Conservation (phyloP, 2,113 vertebrate genomes). For the Struthio camelus region DNA sequence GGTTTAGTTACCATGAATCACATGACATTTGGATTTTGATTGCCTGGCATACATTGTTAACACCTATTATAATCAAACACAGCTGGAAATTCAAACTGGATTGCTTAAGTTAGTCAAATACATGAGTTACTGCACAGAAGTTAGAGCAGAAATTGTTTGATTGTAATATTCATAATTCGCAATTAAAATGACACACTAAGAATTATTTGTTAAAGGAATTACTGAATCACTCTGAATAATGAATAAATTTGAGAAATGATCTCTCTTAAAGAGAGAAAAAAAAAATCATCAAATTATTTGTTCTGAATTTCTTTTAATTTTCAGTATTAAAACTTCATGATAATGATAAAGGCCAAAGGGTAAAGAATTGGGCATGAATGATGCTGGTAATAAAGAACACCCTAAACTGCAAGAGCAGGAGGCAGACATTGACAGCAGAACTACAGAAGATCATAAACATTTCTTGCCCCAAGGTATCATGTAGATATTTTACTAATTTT, state of each 20-base stretch:
- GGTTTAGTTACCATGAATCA: slow-evolving; percentile 27
- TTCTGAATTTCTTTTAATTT: slow-evolving; percentile 25
- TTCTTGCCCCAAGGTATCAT: not conserved
- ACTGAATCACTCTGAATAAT: slow-evolving; percentile 54
- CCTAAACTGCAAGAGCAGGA: not conserved
- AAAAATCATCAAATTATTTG: slow-evolving; percentile 26
- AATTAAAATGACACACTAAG: slow-evolving; percentile 35
- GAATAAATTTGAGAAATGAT: slow-evolving; percentile 43
- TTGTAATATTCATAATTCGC: slow-evolving; percentile 53
- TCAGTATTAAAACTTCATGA: not conserved
- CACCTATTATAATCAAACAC: slow-evolving; percentile 52
- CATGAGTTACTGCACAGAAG: not conserved
- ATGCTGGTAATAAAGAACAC: not conserved
- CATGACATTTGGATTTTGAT: slow-evolving; percentile 44
- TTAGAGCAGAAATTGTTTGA: slow-evolving; percentile 24
- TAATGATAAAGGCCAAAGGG: not conserved
- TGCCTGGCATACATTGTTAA: slow-evolving; percentile 41
- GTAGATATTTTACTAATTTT: not conserved
- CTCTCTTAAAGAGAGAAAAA: not conserved
- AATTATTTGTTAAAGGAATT: slow-evolving; percentile 48
- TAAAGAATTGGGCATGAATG: not conserved
- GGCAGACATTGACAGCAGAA: not conserved
- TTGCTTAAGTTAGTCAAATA: slow-evolving; percentile 43
- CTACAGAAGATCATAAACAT: not conserved
- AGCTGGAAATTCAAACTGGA: slow-evolving; percentile 38